A percentile compares a stretch with the other conserved stretches of the same genome.
Conservation (phyloP, 2,888 invertebrate species). For the Prenolepis imparis region DNA sequence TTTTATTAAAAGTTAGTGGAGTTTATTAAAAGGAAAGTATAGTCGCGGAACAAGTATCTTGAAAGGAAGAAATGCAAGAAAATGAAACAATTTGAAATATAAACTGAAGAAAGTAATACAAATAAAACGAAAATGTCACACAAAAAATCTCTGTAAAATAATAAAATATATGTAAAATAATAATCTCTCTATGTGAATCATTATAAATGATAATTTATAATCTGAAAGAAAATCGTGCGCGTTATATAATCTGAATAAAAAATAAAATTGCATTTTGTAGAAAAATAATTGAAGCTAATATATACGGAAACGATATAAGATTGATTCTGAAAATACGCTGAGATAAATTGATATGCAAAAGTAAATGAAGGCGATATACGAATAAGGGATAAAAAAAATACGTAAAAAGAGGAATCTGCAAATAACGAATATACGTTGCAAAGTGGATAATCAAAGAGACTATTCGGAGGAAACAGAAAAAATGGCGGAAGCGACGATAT, state of each 20-base stretch:
- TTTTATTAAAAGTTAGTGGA: not conserved
- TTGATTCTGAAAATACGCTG: not conserved
- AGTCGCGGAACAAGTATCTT: not conserved
- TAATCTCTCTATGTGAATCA: not conserved
- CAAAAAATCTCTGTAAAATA: not conserved
- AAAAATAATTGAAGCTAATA: not conserved
- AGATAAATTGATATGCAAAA: not conserved
- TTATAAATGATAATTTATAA: not conserved
- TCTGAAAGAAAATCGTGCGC: not conserved
- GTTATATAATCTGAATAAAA: not conserved
- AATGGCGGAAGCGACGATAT: conserved; percentile 34
- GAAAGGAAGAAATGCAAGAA: conserved; percentile 1
- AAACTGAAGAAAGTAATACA: not conserved
- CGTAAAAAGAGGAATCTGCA: not conserved
- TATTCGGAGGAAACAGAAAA: conserved; percentile 22
- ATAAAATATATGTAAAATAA: not conserved
- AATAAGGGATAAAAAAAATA: not conserved
- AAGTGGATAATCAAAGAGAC: conserved; percentile 43
- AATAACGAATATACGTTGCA: conserved; percentile 22
- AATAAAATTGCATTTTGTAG: not conserved
- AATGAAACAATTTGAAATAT: conserved; percentile 10
- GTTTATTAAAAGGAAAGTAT: conserved; percentile 26
- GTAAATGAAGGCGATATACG: not conserved
- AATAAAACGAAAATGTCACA: not conserved
- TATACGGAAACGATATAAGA: not conserved